These are phyloP conservation scores for Macrotis lagotis DNA, from an alignment of 2,113 vertebrate species.

Conservation along the genomic window DNA sequence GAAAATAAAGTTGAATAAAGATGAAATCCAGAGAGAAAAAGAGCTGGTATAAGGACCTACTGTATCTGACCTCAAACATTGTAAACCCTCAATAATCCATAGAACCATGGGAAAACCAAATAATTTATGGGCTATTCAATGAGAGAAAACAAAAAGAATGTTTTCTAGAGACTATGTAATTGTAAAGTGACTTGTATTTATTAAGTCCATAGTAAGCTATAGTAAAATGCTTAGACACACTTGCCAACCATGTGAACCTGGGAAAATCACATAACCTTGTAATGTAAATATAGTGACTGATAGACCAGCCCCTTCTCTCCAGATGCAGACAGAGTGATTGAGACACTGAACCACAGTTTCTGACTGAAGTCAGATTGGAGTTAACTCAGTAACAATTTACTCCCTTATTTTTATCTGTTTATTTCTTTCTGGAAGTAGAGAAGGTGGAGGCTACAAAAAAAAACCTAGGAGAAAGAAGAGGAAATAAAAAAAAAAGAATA, in stretches of 20 bases:
- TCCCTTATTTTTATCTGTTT: background rate
- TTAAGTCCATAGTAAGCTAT: background rate
- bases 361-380: background rate
- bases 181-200: background rate
- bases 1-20: background rate
- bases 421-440: background rate
- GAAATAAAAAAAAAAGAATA: background rate
- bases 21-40: background rate
- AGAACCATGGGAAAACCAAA: background rate
- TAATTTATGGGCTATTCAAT: background rate
- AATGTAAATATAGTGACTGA: background rate
- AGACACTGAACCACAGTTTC: too few species aligned
- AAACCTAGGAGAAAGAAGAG: background rate
- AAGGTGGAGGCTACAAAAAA: background rate
- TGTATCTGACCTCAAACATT: background rate
- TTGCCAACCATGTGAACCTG: too few species aligned
- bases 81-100: background rate
- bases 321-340: background rate
- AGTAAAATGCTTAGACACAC: too few species aligned
- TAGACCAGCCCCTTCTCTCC: background rate
- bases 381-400: background rate
- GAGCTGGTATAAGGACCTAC: background rate
- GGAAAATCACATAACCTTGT: too few species aligned
- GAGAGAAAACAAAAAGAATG: background rate
- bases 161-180: background rate